Evolutionary conservation across 1,140 invertebrate genomes (phyloP).

Genomic region (Nautilus pompilius): DNA sequence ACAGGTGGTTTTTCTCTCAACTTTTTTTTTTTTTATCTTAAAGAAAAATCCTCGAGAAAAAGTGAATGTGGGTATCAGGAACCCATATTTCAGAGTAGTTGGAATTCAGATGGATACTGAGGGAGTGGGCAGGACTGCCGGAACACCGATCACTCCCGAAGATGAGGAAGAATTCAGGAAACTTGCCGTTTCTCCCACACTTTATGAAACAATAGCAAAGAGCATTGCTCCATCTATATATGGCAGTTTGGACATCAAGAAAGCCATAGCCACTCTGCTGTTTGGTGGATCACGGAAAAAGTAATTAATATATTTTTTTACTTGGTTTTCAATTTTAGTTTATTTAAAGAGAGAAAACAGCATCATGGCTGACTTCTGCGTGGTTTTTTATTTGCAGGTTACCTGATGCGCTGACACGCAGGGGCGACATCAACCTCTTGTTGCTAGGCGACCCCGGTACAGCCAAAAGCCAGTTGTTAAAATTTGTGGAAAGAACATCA

Average conservation of each 20-base stretch:
- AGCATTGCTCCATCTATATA: slow-evolving; percentile 98
- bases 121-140: slow-evolving; percentile 67
- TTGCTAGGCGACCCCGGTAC: slow-evolving; percentile 98
- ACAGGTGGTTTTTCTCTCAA: slow-evolving; percentile 3
- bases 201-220: slow-evolving; percentile 85
- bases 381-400: slow-evolving; percentile 59
- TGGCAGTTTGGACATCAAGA: slow-evolving; percentile 93
- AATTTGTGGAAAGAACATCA: slow-evolving; percentile 94
- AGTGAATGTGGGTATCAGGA: slow-evolving; percentile 85
- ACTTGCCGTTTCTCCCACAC: slow-evolving; percentile 77
- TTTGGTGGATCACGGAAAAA: slow-evolving; percentile 79
- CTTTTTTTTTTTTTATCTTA: slow-evolving; percentile 19
- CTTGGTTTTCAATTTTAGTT: background rate
- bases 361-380: background rate
- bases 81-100: slow-evolving; percentile 91
- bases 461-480: slow-evolving; percentile 96
- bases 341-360: background rate
- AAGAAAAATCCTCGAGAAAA: slow-evolving; percentile 75
- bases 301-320: slow-evolving; percentile 30
- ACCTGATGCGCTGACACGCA: slow-evolving; percentile 89
- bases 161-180: slow-evolving; percentile 91
- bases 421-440: slow-evolving; percentile 96
- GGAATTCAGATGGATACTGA: slow-evolving; percentile 85
- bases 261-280: slow-evolving; percentile 91
- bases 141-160: slow-evolving; percentile 55